Evolutionary conservation across 1,140 invertebrate species (phyloP).

Genomic region (Nebria ingens): DNA sequence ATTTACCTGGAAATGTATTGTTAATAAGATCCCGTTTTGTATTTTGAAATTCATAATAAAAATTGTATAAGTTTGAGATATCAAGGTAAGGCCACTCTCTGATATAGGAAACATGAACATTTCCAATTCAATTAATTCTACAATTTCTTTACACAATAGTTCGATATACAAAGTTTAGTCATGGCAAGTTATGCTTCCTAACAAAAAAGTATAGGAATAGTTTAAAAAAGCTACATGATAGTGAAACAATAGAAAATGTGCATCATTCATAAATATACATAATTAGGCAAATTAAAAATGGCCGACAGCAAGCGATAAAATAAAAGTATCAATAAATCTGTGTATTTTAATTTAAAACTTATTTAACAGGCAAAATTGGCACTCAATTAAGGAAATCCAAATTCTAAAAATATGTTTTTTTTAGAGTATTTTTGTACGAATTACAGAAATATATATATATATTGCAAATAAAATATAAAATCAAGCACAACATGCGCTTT

Average conservation of each 20-base stretch:
- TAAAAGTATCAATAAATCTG: too few species aligned
- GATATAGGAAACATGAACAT: not conserved
- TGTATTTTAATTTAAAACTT: too few species aligned
- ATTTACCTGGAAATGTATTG: not conserved
- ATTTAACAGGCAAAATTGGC: too few species aligned
- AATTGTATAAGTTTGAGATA: not conserved
- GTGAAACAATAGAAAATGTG: too few species aligned
- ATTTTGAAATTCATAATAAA: not conserved
- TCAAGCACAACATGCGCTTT: not conserved
- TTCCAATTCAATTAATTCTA: not conserved
- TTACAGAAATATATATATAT: not conserved
- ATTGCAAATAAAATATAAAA: slow-evolving; percentile 10
- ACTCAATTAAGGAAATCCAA: too few species aligned
- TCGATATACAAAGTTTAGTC: not conserved
- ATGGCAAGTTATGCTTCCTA: not conserved
- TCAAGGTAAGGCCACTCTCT: not conserved
- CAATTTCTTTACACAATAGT: not conserved
- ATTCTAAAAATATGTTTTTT: too few species aligned
- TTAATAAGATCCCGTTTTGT: not conserved
- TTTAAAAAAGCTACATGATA: too few species aligned
- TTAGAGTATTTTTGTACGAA: slow-evolving; percentile 4
- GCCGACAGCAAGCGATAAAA: too few species aligned
- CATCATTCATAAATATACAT: too few species aligned
- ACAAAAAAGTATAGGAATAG: too few species aligned
- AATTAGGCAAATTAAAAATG: too few species aligned